Evolutionary conservation across 2,113 vertebrate genomes (phyloP).

Genomic region (Sander lucioperca): DNA sequence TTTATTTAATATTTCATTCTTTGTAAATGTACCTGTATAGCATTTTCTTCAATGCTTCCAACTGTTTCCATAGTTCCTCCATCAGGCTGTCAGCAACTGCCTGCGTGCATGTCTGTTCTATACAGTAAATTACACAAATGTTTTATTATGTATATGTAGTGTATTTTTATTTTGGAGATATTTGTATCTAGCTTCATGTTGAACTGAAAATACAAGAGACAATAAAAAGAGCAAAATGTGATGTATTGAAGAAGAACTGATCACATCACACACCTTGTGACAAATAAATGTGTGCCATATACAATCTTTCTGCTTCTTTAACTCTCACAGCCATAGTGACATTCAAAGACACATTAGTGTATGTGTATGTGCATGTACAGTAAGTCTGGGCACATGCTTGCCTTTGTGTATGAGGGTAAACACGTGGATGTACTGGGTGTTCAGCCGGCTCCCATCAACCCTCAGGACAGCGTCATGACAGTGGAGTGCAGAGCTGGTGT

Average conservation of each 20-base stretch:
- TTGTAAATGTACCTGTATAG: constrained; percentile 8
- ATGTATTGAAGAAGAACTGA: neutral
- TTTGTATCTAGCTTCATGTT: neutral
- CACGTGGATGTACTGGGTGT: constrained; percentile 35
- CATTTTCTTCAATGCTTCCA: constrained; percentile 25
- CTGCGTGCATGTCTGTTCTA: neutral
- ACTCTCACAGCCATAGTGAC: constrained; percentile 1
- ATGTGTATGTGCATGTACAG: constrained; percentile 3
- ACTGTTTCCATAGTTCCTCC: neutral
- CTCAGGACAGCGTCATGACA: constrained; percentile 43
- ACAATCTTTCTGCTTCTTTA: constrained; percentile 2
- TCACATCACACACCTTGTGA: neutral
- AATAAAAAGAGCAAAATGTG: neutral
- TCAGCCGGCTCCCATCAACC: constrained; percentile 42
- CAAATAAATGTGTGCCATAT: constrained; percentile 1
- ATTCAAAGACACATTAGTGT: constrained; percentile 21
- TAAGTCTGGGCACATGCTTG: constrained; percentile 12
- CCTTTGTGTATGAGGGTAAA: constrained; percentile 39
- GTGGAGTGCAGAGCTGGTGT: constrained; percentile 23
- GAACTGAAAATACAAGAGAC: neutral
- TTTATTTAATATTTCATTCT: neutral
- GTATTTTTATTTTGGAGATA: neutral
- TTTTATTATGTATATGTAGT: neutral
- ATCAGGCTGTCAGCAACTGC: neutral
- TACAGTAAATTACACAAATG: neutral